Percentiles rank a stretch among this genome's conserved stretches.
phyloP scores from a whole-genome alignment of 2,113 vertebrate genomes.

The Aptenodytes forsteri region DNA sequence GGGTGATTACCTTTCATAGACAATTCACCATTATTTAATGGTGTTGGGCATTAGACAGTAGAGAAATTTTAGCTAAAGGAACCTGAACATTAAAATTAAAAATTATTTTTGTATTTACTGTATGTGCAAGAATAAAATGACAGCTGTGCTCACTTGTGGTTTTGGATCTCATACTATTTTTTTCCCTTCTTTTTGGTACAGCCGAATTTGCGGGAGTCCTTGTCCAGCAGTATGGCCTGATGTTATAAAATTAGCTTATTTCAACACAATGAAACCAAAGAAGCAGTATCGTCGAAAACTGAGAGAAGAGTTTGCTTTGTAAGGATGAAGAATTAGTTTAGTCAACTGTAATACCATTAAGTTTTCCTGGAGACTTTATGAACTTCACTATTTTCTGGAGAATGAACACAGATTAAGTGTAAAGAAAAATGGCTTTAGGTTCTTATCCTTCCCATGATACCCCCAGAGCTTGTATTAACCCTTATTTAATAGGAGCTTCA shows the following conservation, averaged over 20 bases:
- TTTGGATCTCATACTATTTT: neutral
- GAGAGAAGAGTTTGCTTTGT: constrained; percentile 98
- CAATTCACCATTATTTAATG: neutral
- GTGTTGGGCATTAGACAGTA: neutral
- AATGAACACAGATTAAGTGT: neutral
- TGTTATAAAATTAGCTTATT: constrained; percentile 98
- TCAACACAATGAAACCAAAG: constrained; percentile 99
- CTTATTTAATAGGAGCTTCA: neutral
- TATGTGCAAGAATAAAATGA: neutral
- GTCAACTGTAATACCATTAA: constrained; percentile 1
- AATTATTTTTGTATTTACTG: neutral
- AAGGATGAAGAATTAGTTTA: constrained; percentile 73
- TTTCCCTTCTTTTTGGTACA: constrained; percentile 65
- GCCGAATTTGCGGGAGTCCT: constrained; percentile 96
- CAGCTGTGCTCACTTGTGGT: neutral
- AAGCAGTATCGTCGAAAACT: constrained; percentile 96
- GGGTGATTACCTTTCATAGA: neutral
- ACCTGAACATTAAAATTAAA: neutral
- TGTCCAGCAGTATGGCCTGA: constrained; percentile 98
- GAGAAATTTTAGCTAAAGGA: neutral
- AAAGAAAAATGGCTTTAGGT: neutral
- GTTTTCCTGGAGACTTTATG: neutral
- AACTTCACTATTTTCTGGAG: neutral
- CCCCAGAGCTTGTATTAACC: neutral
- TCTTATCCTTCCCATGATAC: neutral